These are phyloP conservation scores for Tokudaia muenninki DNA, from an alignment of 2,797 vertebrate species.

Conservation along the genomic window DNA sequence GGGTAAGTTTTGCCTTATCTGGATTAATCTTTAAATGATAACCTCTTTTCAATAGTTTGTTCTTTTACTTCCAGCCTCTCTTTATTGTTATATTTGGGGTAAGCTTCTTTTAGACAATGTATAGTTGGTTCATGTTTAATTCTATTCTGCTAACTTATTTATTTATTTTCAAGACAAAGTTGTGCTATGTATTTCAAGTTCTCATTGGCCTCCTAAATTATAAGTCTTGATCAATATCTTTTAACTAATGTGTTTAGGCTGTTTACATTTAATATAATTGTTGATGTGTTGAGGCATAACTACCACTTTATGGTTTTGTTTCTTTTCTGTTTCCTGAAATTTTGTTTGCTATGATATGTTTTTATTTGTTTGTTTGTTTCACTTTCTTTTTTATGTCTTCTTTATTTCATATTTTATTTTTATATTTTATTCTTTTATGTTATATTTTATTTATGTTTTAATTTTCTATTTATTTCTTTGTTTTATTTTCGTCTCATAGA, in stretches of 20 bases:
- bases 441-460: neutral
- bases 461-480: neutral
- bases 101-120: neutral
- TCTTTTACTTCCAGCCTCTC: neutral
- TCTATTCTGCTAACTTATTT: neutral
- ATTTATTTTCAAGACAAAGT: neutral
- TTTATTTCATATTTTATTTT: too few relatives aligned
- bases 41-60: neutral
- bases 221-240: neutral
- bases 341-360: neutral
- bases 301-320: slow-evolving; percentile 28
- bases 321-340: neutral
- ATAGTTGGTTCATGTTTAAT: neutral
- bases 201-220: neutral
- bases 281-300: neutral
- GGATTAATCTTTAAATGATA: neutral
- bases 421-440: neutral
- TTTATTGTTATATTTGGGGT: neutral
- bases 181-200: neutral
- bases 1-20: neutral
- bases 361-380: neutral
- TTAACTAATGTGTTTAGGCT: neutral
- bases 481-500: neutral
- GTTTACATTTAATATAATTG: neutral
- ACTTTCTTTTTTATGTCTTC: neutral